Percentiles rank a stretch among this genome's conserved stretches.
Evolutionary conservation across 1,140 invertebrate genomes (phyloP).

Genomic region (Halesus radiatus): DNA sequence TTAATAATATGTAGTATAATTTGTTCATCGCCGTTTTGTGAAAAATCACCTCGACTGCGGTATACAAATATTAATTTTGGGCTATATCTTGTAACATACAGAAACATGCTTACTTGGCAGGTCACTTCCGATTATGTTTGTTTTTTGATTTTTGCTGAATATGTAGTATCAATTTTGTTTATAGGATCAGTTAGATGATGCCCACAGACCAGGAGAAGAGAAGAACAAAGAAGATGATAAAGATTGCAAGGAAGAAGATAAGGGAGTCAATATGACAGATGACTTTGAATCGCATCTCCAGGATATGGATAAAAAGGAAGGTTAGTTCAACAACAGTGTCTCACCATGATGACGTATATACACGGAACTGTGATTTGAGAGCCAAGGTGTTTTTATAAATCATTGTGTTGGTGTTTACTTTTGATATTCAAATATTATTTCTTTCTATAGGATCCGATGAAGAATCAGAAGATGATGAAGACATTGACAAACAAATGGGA

Average conservation of each 20-base stretch:
- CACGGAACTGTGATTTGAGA: background rate
- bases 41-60: too few species aligned
- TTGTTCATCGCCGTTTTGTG: too few species aligned
- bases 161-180: background rate
- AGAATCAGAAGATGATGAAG: slow-evolving; percentile 79
- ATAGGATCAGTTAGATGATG: slow-evolving; percentile 94
- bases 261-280: slow-evolving; percentile 94
- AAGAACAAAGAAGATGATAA: slow-evolving; percentile 79
- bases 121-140: too few species aligned
- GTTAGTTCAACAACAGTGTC: background rate
- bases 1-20: too few species aligned
- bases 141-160: background rate
- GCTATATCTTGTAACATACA: too few species aligned
- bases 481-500: slow-evolving; percentile 96
- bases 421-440: background rate
- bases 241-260: slow-evolving; percentile 91
- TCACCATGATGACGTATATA: too few species aligned
- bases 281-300: slow-evolving; percentile 82
- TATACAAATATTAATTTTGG: too few species aligned
- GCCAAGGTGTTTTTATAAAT: too few species aligned
- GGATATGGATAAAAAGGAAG: slow-evolving; percentile 80
- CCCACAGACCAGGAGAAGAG: slow-evolving; percentile 83
- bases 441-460: slow-evolving; percentile 62
- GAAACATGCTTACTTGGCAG: too few species aligned
- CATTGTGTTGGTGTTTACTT: too few species aligned